A percentile compares a stretch with the other conserved stretches of the same genome.
Conservation (phyloP, 1,140 invertebrate genomes). For the Nasonia giraulti region DNA sequence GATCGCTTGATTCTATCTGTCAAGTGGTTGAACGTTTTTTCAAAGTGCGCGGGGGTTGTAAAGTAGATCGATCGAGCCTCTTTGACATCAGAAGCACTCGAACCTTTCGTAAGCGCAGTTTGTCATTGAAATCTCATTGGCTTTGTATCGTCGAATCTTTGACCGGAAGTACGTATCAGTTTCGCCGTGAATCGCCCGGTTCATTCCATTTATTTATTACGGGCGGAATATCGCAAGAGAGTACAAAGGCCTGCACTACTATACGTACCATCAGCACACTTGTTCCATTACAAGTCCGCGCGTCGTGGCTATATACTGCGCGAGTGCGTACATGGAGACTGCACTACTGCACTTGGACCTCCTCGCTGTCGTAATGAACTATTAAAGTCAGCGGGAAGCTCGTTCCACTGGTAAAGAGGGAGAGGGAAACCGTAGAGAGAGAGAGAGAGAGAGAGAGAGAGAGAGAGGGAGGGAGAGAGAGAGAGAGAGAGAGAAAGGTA, state of each 20-base stretch:
- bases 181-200: not conserved
- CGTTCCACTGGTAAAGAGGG: not conserved
- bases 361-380: slow-evolving; percentile 48
- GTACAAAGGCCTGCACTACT: slow-evolving; percentile 1
- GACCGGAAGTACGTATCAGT: not conserved
- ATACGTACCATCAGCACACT: not conserved
- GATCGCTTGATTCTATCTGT: too few relatives aligned
- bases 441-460: not conserved
- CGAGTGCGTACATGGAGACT: not conserved
- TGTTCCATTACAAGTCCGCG: not conserved
- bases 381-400: slow-evolving; percentile 46
- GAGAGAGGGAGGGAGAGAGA: not conserved
- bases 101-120: too few relatives aligned
- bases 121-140: too few relatives aligned
- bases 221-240: not conserved
- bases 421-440: not conserved
- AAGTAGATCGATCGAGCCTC: too few relatives aligned
- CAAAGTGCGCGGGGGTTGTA: too few relatives aligned
- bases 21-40: too few relatives aligned
- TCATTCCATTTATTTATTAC: slow-evolving; percentile 5
- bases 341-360: not conserved
- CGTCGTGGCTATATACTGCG: not conserved
- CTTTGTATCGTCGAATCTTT: too few relatives aligned
- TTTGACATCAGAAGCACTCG: too few relatives aligned
- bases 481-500: not conserved